phyloP scores from a whole-genome alignment of 2,113 vertebrate genomes.

The Lanius ludovicianus region DNA sequence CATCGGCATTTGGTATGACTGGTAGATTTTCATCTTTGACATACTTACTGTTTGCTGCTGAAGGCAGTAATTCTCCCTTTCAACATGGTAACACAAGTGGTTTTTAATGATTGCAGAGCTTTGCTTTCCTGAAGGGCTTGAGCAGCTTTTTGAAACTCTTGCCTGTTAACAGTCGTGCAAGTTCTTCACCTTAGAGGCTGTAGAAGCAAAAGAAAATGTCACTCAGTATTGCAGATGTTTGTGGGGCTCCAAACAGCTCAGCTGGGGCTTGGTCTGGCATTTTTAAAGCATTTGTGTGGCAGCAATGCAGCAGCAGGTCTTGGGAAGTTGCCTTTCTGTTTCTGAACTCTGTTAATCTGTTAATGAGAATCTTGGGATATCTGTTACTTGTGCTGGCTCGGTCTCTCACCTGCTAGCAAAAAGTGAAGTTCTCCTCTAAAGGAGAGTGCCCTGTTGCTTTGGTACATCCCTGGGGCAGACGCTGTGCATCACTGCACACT shows the following conservation, averaged over 20 bases:
- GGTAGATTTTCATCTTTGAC: neutral
- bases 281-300: neutral
- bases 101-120: neutral
- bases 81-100: neutral
- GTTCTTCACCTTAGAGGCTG: neutral
- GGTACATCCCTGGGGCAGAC: neutral
- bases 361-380: neutral
- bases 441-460: neutral
- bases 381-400: neutral
- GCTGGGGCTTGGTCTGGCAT: neutral
- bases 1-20: neutral
- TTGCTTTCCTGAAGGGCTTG: neutral
- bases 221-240: neutral
- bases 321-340: neutral
- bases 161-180: neutral
- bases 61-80: neutral
- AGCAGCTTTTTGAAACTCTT: neutral
- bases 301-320: neutral
- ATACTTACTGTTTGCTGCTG: neutral
- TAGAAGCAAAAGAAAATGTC: neutral
- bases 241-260: neutral
- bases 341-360: neutral
- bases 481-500: fast-evolving
- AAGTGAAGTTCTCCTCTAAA: neutral
- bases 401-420: neutral